phyloP scores from a whole-genome alignment of 2,797 vertebrate genomes.

The Gallinago nigripennis region DNA sequence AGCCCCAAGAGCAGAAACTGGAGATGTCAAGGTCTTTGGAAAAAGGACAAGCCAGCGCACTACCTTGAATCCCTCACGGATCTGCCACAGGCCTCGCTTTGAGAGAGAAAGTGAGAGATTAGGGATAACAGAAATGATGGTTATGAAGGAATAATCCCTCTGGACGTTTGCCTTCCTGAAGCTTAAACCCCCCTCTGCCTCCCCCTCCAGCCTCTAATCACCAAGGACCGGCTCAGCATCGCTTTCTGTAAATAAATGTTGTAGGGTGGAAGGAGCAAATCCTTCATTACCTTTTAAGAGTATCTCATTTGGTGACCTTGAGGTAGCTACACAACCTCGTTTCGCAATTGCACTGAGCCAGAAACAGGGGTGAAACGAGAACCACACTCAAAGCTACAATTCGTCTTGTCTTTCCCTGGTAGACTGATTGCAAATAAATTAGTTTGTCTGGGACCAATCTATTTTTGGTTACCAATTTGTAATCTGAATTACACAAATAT shows the following conservation, averaged over 20 bases:
- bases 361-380: not conserved
- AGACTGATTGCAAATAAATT: conserved; percentile 4
- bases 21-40: not conserved
- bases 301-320: conserved; percentile 30
- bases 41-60: not conserved
- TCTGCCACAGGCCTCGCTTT: not conserved
- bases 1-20: not conserved
- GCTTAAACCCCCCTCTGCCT: conserved; percentile 27
- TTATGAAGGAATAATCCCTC: conserved; percentile 39
- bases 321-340: conserved; percentile 2
- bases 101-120: not conserved
- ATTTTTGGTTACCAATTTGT: not conserved
- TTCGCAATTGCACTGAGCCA: not conserved
- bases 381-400: not conserved
- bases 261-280: conserved; percentile 7
- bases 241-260: not conserved
- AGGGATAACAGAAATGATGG: not conserved
- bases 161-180: not conserved
- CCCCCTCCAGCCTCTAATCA: conserved; percentile 8
- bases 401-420: not conserved
- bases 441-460: not conserved
- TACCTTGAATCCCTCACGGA: not conserved
- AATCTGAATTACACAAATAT: not conserved
- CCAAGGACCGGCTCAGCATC: not conserved
- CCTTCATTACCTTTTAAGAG: conserved; percentile 40